Conservation (phyloP, 2,888 invertebrate genomes). For the Chironomus riparius region DNA sequence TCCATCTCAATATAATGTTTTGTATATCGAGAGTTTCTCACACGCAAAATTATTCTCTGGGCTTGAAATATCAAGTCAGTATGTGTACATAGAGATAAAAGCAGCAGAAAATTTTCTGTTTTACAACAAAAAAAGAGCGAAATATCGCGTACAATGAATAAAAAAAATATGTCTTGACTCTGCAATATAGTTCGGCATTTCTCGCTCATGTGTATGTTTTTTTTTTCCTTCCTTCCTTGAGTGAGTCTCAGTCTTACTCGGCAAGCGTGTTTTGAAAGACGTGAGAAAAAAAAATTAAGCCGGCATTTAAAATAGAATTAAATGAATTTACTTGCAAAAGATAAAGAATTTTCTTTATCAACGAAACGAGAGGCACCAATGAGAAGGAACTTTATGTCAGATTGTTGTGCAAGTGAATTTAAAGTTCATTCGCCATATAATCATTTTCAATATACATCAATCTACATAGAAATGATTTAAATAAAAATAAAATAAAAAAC, state of each 20-base stretch:
- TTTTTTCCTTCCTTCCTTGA: background rate
- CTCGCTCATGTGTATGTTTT: background rate
- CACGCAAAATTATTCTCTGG: background rate
- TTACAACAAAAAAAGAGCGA: background rate
- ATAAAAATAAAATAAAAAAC: background rate
- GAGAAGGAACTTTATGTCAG: background rate
- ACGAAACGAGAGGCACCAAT: background rate
- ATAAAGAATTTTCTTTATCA: background rate
- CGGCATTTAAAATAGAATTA: background rate
- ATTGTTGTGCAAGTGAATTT: background rate
- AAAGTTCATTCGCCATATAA: background rate
- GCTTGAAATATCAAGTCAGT: too few species aligned
- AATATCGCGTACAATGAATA: background rate
- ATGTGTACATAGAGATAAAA: background rate
- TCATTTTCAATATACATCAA: too few species aligned
- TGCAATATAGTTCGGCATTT: background rate
- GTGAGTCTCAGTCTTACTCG: background rate
- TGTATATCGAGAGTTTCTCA: background rate
- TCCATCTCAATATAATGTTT: background rate
- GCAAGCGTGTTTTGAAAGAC: background rate
- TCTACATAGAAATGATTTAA: too few species aligned
- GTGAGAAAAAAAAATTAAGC: background rate
- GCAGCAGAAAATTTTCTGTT: background rate
- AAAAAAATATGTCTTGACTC: background rate
- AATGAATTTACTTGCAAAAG: background rate